Conservation (phyloP, 2,113 vertebrate genomes). For the Connochaetes taurinus region DNA sequence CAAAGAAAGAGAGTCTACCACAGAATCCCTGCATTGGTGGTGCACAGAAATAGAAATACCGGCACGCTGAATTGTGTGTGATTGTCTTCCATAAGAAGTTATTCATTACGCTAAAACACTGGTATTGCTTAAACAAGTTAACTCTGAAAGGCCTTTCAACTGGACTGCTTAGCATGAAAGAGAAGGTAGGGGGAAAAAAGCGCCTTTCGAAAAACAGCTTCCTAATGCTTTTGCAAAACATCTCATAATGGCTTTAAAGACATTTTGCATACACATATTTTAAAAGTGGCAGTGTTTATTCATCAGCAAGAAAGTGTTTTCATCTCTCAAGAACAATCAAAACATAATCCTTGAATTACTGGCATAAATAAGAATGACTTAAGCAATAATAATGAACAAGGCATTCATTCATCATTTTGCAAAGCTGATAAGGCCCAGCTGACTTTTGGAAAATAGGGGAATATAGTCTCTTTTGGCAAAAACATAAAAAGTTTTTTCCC, state of each 20-base stretch:
- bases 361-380: constrained; percentile 80
- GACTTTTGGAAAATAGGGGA: constrained; percentile 70
- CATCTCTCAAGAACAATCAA: constrained; percentile 80
- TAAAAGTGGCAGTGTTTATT: constrained; percentile 81
- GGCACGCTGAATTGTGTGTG: constrained; percentile 74
- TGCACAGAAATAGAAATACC: constrained; percentile 81
- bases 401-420: constrained; percentile 78
- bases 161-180: constrained; percentile 82
- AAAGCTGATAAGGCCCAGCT: constrained; percentile 77
- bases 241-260: constrained; percentile 80
- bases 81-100: constrained; percentile 83
- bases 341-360: constrained; percentile 84
- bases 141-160: constrained; percentile 85
- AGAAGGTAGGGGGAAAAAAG: constrained; percentile 77
- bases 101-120: constrained; percentile 89
- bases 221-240: constrained; percentile 80
- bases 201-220: constrained; percentile 75
- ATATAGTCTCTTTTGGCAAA: constrained; percentile 58
- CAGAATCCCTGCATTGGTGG: constrained; percentile 75
- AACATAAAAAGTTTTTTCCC: constrained; percentile 28
- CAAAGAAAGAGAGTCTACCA: constrained; percentile 88
- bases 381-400: constrained; percentile 81
- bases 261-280: constrained; percentile 84
- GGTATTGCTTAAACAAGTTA: constrained; percentile 86
- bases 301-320: constrained; percentile 81